Percentiles rank a stretch among this genome's conserved stretches.
These are phyloP conservation scores for Propithecus deckenii DNA, from an alignment of 2,797 vertebrate genomes.

Conservation along the genomic window DNA sequence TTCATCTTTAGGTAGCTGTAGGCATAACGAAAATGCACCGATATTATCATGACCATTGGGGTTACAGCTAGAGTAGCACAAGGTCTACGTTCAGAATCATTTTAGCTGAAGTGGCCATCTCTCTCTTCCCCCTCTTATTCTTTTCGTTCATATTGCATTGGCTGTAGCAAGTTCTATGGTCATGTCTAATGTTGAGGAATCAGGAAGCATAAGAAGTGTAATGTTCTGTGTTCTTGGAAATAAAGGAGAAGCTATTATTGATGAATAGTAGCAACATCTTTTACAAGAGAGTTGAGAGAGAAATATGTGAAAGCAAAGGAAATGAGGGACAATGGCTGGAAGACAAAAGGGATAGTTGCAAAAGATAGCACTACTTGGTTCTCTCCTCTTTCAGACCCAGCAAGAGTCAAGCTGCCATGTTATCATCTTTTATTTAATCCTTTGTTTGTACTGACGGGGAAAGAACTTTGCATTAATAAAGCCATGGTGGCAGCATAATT, in stretches of 20 bases:
- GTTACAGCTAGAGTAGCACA: neutral
- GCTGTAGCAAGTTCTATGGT: neutral
- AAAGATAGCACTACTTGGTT: neutral
- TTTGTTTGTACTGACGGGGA: neutral
- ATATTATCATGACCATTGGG: neutral
- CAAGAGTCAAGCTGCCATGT: neutral
- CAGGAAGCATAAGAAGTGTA: neutral
- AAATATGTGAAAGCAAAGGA: neutral
- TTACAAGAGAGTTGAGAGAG: neutral
- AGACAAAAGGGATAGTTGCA: neutral
- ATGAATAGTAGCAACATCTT: neutral
- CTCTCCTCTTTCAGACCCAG: neutral
- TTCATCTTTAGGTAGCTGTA: neutral
- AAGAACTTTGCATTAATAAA: constrained; percentile 6
- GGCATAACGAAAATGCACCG: neutral
- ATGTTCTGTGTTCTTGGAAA: neutral
- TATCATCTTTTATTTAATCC: neutral
- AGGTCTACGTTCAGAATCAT: neutral
- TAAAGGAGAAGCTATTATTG: neutral
- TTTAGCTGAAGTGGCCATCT: neutral
- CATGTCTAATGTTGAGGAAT: neutral
- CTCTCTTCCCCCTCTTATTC: neutral
- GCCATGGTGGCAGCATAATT: neutral
- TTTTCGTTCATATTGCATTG: neutral
- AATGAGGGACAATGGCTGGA: neutral